phyloP scores from a whole-genome alignment of 2,113 vertebrate species.

The Mixornis gularis region DNA sequence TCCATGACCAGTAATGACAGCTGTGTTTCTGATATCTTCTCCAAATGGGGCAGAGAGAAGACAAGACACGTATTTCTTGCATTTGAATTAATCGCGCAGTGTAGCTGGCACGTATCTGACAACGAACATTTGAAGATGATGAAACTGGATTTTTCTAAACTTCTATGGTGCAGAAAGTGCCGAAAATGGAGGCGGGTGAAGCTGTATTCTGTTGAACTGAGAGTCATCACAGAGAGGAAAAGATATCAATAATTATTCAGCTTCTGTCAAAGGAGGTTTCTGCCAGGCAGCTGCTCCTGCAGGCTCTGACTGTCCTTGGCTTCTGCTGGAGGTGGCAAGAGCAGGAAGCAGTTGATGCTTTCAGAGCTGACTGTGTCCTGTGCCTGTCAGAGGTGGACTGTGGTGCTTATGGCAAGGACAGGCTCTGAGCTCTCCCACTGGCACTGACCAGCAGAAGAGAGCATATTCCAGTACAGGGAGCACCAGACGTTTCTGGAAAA shows the following conservation, averaged over 20 bases:
- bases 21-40: background rate
- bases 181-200: background rate
- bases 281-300: background rate
- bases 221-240: background rate
- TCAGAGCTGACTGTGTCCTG: background rate
- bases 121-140: background rate
- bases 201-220: background rate
- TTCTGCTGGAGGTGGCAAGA: background rate
- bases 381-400: background rate
- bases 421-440: background rate
- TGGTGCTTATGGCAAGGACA: background rate
- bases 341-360: background rate
- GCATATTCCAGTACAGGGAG: background rate
- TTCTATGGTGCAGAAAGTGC: background rate
- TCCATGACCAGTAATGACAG: background rate
- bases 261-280: background rate
- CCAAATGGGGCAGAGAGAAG: background rate
- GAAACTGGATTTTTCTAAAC: background rate
- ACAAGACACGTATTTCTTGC: background rate
- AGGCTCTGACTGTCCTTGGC: rapidly evolving
- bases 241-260: background rate
- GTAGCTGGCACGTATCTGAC: background rate
- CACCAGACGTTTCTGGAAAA: background rate
- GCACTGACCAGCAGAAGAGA: background rate
- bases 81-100: background rate